A percentile compares a stretch with the other conserved stretches of the same genome.
Conservation (phyloP, 2,888 invertebrate species). For the Keiferia lycopersicella region DNA sequence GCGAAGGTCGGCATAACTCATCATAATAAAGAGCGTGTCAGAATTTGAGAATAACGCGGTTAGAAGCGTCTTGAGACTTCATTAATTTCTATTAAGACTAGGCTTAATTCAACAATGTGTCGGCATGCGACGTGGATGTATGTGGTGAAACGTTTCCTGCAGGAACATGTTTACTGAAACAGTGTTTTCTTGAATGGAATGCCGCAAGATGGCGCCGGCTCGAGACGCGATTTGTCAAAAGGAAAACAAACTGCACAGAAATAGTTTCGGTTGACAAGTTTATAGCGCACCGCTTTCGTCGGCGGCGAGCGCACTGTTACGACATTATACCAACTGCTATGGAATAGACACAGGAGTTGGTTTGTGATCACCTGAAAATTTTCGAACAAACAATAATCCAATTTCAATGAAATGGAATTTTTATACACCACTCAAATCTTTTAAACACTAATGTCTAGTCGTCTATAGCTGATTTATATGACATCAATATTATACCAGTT, state of each 20-base stretch:
- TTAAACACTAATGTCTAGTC: too few species aligned
- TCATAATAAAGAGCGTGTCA: conserved; percentile 4
- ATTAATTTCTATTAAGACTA: conserved; percentile 24
- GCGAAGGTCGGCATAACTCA: conserved; percentile 12
- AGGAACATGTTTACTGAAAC: conserved; percentile 25
- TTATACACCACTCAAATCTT: too few species aligned
- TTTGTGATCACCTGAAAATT: background rate
- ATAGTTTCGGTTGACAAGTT: conserved; percentile 78
- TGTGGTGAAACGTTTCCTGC: conserved; percentile 23
- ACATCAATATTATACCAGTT: too few species aligned
- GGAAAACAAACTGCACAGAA: conserved; percentile 75
- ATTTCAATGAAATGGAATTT: too few species aligned
- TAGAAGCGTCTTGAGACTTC: conserved; percentile 12
- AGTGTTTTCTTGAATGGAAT: conserved; percentile 42
- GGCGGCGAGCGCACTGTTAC: conserved; percentile 43
- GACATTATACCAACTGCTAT: conserved; percentile 54
- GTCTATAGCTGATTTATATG: too few species aligned
- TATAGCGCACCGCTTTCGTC: conserved; percentile 56
- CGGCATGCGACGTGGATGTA: conserved; percentile 24
- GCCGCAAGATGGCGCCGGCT: conserved; percentile 65
- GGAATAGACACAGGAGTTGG: conserved; percentile 35
- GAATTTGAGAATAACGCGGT: conserved; percentile 10
- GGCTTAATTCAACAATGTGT: conserved; percentile 26
- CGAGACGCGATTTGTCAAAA: conserved; percentile 75
- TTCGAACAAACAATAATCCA: background rate